Base-by-base conservation (phyloP, 2,113 vertebrate species). In the Sturnira hondurensis region DNA sequence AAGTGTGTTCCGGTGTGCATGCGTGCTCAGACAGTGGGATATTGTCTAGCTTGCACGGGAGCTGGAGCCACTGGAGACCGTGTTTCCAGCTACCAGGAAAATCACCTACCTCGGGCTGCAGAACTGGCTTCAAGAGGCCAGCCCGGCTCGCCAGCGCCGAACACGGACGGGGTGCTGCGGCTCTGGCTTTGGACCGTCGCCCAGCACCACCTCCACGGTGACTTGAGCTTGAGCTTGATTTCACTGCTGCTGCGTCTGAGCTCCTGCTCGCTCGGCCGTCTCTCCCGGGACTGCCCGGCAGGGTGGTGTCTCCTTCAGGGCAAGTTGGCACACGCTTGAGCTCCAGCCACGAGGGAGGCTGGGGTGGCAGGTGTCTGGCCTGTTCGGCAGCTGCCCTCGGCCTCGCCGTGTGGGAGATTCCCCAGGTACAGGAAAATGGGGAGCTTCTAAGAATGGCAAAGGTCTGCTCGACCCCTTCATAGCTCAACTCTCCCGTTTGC, bases 181-280 rank as follows among this genome's bases (percentile, higher is more conserved):
- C 36, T 58, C 31, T 16, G 33, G 38, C 84, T 24, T 1, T 31
- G 58, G 52, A 8, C 10, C 2, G 24, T 24, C 3, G 0, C 28
- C n/a, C 13, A 9, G 43, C 15, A 0, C 54, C 31, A 0, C 33
- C 24, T 15, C 31, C 20, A 1, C 2, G 0, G 50, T n/a, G 8
- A 52, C 73, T 43, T 6, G 36, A 52, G 15, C 41, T 38, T 28
- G 80, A 38, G 20, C 26, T 0, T 3, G 36, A 26, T 24, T 28
- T 56, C 52, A 2, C 31, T 0, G 9, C 15, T 45, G 0, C 65
- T n/a, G 84, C 20, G 33, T 1, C 38, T 54, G 54, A 33, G 3
- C 11, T 67, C 63, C 71, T 67, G 4, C 0, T 0, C 0, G 20
- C 16, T 22, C 20, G 1, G 1, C 5, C 2, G 3, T 56, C 38